Evolutionary conservation across 30 jellyfish, hydroid and myxozoan species (phyloP).

Genomic region (Cassiopea andromeda): DNA sequence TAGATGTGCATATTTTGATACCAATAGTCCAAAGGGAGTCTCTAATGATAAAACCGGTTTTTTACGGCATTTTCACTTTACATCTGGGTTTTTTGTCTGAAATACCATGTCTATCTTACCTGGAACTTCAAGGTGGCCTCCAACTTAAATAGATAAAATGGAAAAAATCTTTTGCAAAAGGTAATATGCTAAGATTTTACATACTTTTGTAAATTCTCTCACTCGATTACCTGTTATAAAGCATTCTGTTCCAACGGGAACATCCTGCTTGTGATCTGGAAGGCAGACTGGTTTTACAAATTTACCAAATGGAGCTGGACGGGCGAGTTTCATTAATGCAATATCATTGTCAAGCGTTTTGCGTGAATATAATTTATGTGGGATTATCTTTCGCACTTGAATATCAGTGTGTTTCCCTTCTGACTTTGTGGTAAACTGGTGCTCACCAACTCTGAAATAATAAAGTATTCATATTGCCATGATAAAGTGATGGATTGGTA

Average conservation of each 20-base stretch:
- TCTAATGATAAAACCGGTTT: too few species aligned
- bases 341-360: conserved; percentile 73
- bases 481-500: too few species aligned
- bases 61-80: too few species aligned
- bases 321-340: conserved; percentile 76
- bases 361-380: conserved; percentile 59
- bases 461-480: not conserved
- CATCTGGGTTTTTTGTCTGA: too few species aligned
- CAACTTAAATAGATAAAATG: too few species aligned
- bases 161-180: too few species aligned
- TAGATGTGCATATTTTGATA: too few species aligned
- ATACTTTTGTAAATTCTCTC: not conserved
- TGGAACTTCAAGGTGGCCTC: too few species aligned
- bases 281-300: conserved; percentile 81
- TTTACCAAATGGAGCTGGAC: conserved; percentile 74
- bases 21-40: too few species aligned
- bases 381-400: conserved; percentile 68
- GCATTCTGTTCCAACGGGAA: conserved; percentile 90
- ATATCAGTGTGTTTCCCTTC: conserved; percentile 60
- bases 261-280: conserved; percentile 71
- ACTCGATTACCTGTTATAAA: conserved; percentile 77
- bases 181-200: too few species aligned
- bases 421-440: conserved; percentile 6
- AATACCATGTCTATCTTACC: too few species aligned
- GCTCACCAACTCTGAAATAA: conserved; percentile 53